Evolutionary conservation across 2,113 vertebrate species (phyloP), one percentile per base, ranked within the genome.

Genomic region (Leiothrix lutea): DNA sequence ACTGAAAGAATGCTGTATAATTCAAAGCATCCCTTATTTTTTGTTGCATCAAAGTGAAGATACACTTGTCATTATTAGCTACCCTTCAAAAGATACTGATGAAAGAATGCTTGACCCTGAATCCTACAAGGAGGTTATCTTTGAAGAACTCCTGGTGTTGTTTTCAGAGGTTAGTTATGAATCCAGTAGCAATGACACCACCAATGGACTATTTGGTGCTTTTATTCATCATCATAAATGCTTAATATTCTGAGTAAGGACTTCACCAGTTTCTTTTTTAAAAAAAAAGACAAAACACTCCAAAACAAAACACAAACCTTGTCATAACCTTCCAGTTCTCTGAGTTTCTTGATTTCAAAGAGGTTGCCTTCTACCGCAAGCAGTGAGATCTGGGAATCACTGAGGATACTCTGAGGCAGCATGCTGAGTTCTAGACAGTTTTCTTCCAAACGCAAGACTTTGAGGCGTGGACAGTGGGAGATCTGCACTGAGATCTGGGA

Each of bases 321-420:
- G 56, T 99, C 99, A 29, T 99, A 99, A 53, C 99, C 99, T 17
- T 99, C 98, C 84, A 99, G 97, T 96, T 99, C 99, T 94, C 98
- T 92, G 54, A 99, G 98, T 9, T 97, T 98, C 97, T 99, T 99
- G 87, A 99, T 99, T 93, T 99, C 99, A 83, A 99, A 99, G 90
- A 99, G 98, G 97, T 99, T 99, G 58, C 99, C 99, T 96, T 99
- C 99, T 84, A 99, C 97, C 48, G 99, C 99, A 93, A 99, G 98
- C 80, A 99, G 97, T n/a, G 99, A 99, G 90, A 99, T 99, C 93
- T 98, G 99, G 28, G 99, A 99, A 83, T 99, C 97, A 3, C 97
- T 97, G 91, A 99, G 98, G 96, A 99, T 98, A 84, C 98, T 98
- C 33, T 96, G 87, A 28, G 99, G 99, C 93, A 99, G 98, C 97